Evolutionary conservation across 2,113 vertebrate genomes (phyloP).

Genomic region (Eulacestoma nigropectus): DNA sequence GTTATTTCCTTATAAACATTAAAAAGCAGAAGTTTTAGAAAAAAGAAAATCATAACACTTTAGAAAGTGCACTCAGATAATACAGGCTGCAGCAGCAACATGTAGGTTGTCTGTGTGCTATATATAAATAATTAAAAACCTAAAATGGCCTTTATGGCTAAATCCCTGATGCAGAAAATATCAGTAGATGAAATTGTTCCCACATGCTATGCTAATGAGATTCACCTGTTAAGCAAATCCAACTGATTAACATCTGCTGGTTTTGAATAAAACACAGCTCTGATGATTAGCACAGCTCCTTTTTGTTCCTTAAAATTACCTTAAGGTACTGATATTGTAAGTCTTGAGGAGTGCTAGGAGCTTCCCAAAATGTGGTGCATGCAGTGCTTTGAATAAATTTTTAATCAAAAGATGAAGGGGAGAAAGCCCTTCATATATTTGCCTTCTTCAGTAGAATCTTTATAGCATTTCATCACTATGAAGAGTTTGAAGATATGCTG

Average conservation of each 20-base stretch:
- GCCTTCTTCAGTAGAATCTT: background rate
- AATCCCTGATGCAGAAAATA: background rate
- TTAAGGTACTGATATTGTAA: background rate
- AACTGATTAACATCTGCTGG: background rate
- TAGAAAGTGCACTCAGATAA: background rate
- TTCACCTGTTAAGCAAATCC: background rate
- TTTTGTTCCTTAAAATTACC: background rate
- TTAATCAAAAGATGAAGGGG: background rate
- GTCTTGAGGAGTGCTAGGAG: background rate
- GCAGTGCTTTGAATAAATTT: background rate
- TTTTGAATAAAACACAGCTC: background rate
- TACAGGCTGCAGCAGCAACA: background rate
- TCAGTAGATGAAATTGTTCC: background rate
- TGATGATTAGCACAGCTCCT: background rate
- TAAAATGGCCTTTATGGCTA: background rate
- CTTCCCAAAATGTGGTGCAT: background rate
- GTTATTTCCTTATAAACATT: background rate
- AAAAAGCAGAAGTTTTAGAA: background rate
- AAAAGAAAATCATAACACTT: background rate
- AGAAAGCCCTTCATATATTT: background rate
- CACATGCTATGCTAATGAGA: background rate
- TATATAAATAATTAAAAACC: background rate
- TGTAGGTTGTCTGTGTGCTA: accelerated
- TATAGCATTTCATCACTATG: background rate
- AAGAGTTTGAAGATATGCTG: background rate